Evolutionary conservation across 2,113 vertebrate species (phyloP), one percentile per base, ranked within the genome.

Genomic region (Pristiophorus japonicus): DNA sequence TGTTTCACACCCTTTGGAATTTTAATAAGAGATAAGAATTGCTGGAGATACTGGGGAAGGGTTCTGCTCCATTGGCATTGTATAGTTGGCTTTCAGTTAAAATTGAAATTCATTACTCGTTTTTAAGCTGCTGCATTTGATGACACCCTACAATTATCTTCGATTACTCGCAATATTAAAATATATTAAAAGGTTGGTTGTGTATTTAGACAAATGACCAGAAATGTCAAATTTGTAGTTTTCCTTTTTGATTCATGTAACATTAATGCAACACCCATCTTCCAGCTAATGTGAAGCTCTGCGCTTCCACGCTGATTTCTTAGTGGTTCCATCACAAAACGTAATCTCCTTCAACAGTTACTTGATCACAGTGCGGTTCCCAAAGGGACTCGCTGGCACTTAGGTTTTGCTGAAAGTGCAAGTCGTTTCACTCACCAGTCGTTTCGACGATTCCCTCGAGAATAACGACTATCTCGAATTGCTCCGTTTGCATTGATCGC

Each of bases 391-490:
- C 30, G 92, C 22, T 45, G 65, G 93, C 93, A 94, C 93, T 70
- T 51, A 70, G 3, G 63, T 24, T 94, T 67, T 27, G 65, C 5
- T 45, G 45, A 70, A 94, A 34, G 93, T 94, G 65, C 66, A 94
- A 66, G 66, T 94, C 66, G 81, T 59, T 81, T 95, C 84, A 97
- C 99, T 99, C 97, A 99, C 99, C 99, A 65, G 99, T 99, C 16
- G 99, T 99, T 97, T 99, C 99, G 95, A 99, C 99, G 96, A 99
- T 99, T 95, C 99, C 99, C 97, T 99, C 99, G 87, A 99, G 98
- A 97, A 99, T 99, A 97, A 99, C 99, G 96, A 99, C 99, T 63
- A 99, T 99, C 97, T 99, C 99, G 95, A 99, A 99, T 97, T 99
- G 99, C 97, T 99, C 99, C 0, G 97, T 99, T 96, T 99, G 99